These are phyloP conservation scores for Halotydeus destructor DNA, from an alignment of 1,140 invertebrate species.

Conservation along the genomic window DNA sequence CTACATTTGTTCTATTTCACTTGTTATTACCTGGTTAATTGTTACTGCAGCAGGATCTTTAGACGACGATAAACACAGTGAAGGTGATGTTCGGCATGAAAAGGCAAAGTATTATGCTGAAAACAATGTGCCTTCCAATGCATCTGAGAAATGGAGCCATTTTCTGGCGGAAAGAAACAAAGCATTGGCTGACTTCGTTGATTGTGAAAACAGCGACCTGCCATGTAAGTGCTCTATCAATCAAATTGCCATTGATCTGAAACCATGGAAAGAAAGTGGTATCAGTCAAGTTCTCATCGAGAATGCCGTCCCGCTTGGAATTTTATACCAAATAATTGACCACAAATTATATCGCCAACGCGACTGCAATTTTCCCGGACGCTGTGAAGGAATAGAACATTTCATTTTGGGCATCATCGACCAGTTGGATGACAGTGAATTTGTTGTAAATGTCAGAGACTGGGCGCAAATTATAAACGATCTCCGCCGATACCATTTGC, in stretches of 20 bases:
- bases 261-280: conserved; percentile 37
- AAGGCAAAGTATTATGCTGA: no score
- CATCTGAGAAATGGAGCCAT: no score
- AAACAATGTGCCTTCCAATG: no score
- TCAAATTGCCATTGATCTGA: conserved; percentile 33
- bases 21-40: no score
- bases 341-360: conserved; percentile 55
- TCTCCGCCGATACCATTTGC: conserved; percentile 35
- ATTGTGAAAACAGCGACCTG: no score
- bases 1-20: no score
- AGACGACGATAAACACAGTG: no score
- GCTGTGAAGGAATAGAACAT: conserved; percentile 77
- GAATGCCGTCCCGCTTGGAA: conserved; percentile 35
- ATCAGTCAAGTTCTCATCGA: conserved; percentile 43
- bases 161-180: no score
- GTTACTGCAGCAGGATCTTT: no score
- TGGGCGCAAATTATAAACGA: conserved; percentile 81
- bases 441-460: conserved; percentile 72
- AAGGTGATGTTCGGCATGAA: no score
- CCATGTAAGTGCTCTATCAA: no score
- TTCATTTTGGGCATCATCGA: conserved; percentile 43
- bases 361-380: conserved; percentile 64
- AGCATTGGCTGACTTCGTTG: no score
- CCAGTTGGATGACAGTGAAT: conserved; percentile 55
- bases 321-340: conserved; percentile 64